Conservation (phyloP, 2,113 vertebrate species). For the Rynchops niger region DNA sequence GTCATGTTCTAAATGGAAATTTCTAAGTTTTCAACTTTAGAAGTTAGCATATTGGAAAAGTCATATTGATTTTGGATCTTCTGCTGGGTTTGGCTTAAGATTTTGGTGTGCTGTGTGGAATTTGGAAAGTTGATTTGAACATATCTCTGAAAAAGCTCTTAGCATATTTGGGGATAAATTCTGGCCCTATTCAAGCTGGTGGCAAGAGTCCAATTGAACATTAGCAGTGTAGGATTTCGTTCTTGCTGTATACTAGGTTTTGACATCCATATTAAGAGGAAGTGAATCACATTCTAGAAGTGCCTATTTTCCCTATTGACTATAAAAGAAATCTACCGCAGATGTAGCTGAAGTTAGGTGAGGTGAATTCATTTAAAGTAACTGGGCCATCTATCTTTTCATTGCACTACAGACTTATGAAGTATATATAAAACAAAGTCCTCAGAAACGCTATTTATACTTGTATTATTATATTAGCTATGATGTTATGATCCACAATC, state of each 20-base stretch:
- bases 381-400: background rate
- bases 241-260: background rate
- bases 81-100: background rate
- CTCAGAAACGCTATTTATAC: background rate
- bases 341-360: constrained; percentile 1
- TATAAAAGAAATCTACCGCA: background rate
- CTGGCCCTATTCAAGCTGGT: background rate
- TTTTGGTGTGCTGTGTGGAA: background rate
- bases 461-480: background rate
- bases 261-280: constrained; percentile 20
- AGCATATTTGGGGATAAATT: constrained; percentile 8
- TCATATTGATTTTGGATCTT: constrained; percentile 53
- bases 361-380: background rate
- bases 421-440: background rate
- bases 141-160: constrained; percentile 14
- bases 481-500: background rate
- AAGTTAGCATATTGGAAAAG: constrained; percentile 55
- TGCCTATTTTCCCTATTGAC: background rate
- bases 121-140: constrained; percentile 26
- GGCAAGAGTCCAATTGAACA: background rate
- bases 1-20: constrained; percentile 45
- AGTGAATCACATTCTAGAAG: constrained; percentile 3
- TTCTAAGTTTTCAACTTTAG: constrained; percentile 36
- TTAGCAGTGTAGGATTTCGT: constrained; percentile 1
- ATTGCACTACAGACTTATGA: background rate